Conservation (phyloP, 2,113 vertebrate species). For the Aix galericulata region DNA sequence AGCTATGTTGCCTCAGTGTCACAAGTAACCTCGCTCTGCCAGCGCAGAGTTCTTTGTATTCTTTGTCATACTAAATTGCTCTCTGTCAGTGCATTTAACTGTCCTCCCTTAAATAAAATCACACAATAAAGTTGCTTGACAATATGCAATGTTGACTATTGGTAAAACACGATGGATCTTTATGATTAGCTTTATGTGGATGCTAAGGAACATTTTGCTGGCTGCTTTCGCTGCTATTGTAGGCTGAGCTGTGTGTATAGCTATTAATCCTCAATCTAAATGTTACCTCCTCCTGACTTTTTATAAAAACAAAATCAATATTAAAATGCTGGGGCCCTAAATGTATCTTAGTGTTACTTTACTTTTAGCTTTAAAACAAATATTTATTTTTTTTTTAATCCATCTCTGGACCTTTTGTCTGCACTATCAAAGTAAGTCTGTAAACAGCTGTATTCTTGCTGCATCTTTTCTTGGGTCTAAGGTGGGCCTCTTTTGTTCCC, state of each 20-base stretch:
- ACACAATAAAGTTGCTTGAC: neutral
- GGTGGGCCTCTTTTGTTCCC: conserved; percentile 65
- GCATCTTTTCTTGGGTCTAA: conserved; percentile 46
- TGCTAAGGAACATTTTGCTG: neutral
- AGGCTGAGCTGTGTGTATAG: neutral
- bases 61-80: neutral
- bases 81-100: conserved; percentile 44
- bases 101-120: conserved; percentile 31
- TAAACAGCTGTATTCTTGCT: conserved; percentile 49
- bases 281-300: neutral
- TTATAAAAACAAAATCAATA: neutral
- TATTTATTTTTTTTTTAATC: neutral
- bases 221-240: neutral
- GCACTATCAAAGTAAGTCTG: conserved; percentile 32
- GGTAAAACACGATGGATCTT: neutral
- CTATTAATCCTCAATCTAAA: neutral
- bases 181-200: neutral
- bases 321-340: neutral
- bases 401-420: conserved; percentile 39
- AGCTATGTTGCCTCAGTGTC: neutral
- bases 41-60: neutral
- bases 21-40: neutral
- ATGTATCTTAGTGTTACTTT: neutral
- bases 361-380: neutral
- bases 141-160: neutral